A percentile compares a stretch with the other conserved stretches of the same genome.
phyloP scores from a whole-genome alignment of 2,113 vertebrate species.

The Chaenogobius annularis region DNA sequence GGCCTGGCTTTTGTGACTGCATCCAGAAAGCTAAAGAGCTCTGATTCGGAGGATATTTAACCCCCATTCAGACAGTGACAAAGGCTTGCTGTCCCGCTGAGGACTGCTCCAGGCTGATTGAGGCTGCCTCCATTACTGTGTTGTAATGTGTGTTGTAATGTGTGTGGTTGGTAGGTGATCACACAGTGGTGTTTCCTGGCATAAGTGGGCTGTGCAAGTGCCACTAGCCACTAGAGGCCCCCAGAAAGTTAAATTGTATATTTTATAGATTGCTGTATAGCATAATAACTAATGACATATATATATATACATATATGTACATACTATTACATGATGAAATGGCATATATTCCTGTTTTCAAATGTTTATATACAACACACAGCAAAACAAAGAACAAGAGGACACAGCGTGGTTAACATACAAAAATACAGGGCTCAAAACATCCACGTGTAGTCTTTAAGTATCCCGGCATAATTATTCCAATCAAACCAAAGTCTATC shows the following conservation, averaged over 20 bases:
- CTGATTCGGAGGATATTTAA: conserved; percentile 87
- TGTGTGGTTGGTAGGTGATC: conserved; percentile 63
- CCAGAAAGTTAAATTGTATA: neutral
- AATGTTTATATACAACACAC: too few relatives aligned
- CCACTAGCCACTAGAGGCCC: too few relatives aligned
- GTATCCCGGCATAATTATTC: too few relatives aligned
- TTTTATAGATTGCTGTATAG: neutral
- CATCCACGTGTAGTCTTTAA: too few relatives aligned
- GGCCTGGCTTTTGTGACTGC: conserved; percentile 77
- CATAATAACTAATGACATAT: too few relatives aligned
- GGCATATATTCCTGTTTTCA: too few relatives aligned
- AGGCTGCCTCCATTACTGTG: conserved; percentile 37
- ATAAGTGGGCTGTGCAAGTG: neutral
- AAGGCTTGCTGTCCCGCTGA: conserved; percentile 78
- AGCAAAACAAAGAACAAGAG: too few relatives aligned
- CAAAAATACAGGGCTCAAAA: too few relatives aligned
- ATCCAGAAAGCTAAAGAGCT: conserved; percentile 82
- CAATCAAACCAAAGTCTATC: too few relatives aligned
- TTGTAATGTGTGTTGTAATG: neutral
- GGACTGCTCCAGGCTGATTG: conserved; percentile 79
- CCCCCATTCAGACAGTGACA: conserved; percentile 84
- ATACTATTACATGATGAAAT: too few relatives aligned
- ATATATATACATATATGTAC: too few relatives aligned
- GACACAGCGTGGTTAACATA: too few relatives aligned
- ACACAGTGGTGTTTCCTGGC: conserved; percentile 53